Evolutionary conservation across 1,140 invertebrate species (phyloP).

Genomic region (Zaprionus tsacasi): DNA sequence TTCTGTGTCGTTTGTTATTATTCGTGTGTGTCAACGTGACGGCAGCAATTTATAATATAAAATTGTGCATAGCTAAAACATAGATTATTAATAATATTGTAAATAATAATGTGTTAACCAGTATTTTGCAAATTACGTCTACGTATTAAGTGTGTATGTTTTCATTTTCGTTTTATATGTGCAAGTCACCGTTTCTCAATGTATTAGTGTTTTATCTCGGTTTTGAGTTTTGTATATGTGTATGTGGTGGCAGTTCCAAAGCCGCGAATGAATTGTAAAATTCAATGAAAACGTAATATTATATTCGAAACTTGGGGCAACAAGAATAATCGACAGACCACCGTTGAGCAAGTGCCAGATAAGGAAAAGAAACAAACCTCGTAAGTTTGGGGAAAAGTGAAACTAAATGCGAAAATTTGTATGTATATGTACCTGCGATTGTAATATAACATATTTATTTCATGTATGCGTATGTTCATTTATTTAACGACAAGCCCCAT

Average conservation of each 20-base stretch:
- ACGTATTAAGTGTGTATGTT: conserved; percentile 32
- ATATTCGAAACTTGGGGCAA: conserved; percentile 17
- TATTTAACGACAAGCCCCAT: conserved; percentile 10
- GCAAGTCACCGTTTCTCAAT: conserved; percentile 20
- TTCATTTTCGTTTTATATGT: conserved; percentile 30
- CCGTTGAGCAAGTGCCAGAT: conserved; percentile 20
- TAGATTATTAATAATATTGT: conserved; percentile 10
- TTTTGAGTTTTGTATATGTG: conserved; percentile 21
- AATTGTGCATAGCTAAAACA: conserved; percentile 27
- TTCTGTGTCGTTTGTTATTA: conserved; percentile 53
- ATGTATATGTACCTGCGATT: background rate
- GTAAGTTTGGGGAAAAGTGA: conserved; percentile 42
- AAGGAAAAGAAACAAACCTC: conserved; percentile 3
- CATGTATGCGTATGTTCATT: background rate
- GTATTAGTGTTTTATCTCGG: conserved; percentile 42
- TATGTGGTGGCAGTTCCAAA: conserved; percentile 45
- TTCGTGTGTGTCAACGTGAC: conserved; percentile 35
- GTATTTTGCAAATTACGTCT: conserved; percentile 31
- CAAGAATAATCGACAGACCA: conserved; percentile 1
- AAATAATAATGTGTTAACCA: conserved; percentile 39
- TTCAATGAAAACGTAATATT: conserved; percentile 41
- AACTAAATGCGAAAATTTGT: conserved; percentile 5
- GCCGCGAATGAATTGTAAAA: conserved; percentile 32
- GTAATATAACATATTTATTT: conserved; percentile 7
- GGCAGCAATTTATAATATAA: conserved; percentile 22